Conservation (phyloP, 2,888 invertebrate species). For the Agrotis exclamationis region DNA sequence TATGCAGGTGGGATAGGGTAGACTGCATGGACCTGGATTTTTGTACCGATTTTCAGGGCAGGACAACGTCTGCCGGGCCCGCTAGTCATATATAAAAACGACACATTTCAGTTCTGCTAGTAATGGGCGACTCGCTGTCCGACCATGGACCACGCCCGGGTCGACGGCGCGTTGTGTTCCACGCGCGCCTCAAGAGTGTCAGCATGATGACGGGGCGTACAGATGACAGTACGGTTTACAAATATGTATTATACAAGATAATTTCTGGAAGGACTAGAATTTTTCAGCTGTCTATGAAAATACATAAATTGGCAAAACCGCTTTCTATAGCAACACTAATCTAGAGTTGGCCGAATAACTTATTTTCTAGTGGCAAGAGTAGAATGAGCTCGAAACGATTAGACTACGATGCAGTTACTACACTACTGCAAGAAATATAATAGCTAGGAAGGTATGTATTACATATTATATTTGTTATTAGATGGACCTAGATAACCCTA, state of each 20-base stretch:
- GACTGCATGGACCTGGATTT: too few species aligned
- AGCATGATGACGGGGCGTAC: too few species aligned
- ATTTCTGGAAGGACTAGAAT: slow-evolving; percentile 56
- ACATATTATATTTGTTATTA: slow-evolving; percentile 20
- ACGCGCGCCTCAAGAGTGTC: too few species aligned
- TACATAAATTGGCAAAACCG: slow-evolving; percentile 58
- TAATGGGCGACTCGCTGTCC: too few species aligned
- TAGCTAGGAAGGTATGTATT: slow-evolving; percentile 47
- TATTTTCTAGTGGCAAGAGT: slow-evolving; percentile 78
- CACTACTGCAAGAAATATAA: slow-evolving; percentile 53
- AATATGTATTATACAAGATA: too few species aligned
- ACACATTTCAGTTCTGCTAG: slow-evolving; percentile 24
- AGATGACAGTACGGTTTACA: too few species aligned
- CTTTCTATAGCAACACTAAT: slow-evolving; percentile 53
- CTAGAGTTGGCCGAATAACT: slow-evolving; percentile 65
- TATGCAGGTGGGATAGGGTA: too few species aligned
- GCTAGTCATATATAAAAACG: slow-evolving; percentile 9
- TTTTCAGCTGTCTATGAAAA: slow-evolving; percentile 56
- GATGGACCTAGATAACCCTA: slow-evolving; percentile 45
- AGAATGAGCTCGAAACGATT: slow-evolving; percentile 74
- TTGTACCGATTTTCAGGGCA: too few species aligned
- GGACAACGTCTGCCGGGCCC: too few species aligned
- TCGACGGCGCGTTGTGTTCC: too few species aligned
- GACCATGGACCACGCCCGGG: too few species aligned
- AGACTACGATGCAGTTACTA: slow-evolving; percentile 62